Base-by-base conservation (phyloP, 1,140 invertebrate species). In the Trachymyrmex septentrionalis region DNA sequence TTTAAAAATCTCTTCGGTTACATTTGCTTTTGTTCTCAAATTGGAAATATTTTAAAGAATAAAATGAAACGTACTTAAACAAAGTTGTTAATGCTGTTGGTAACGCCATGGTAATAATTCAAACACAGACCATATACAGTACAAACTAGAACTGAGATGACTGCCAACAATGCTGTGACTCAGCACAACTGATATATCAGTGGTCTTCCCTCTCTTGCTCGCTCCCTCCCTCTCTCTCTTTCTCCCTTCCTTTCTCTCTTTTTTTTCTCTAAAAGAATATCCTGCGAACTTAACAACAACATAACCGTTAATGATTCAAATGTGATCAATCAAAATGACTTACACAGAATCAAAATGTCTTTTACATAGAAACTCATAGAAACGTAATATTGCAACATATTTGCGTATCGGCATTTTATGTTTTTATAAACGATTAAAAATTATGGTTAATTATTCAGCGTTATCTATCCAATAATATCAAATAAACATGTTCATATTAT, bases 1-100 rank as follows among this genome's bases (percentile, higher is more conserved):
- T 5, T 53, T 7, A 63, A 61, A 24, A 63, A 14, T n/a, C 10
- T 61, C 16, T 71, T 53, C 12, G 30, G 6, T 16, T 50, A 44
- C 38, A 27, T 66, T 10, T 21, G 16, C 3, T 24, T 19, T n/a
- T 78, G n/a, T 48, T 34, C 5, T 34, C 30, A 34, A 85, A 61
- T 44, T 57, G 21, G 48, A 72, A 66, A 59, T 66, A 24, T 72
- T 72, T 87, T 55, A 5, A 73, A 38, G 12, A 24, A 55, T 67
- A 10, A 81, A 55, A 4, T 4, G 57, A 30, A 24, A 81, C 57
- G 19, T 86, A 90, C 92, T 87, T 82, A 24, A 90, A 92, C 27
- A 93, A 73, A 3, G 87, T 91, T 75, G 82, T 63, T 24, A 93
- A 81, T 14, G 71, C 19, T 27, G 87, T 1, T 81, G 92, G 92